These are phyloP conservation scores for Chesias legatella DNA, from an alignment of 2,888 invertebrate species.

Conservation along the genomic window DNA sequence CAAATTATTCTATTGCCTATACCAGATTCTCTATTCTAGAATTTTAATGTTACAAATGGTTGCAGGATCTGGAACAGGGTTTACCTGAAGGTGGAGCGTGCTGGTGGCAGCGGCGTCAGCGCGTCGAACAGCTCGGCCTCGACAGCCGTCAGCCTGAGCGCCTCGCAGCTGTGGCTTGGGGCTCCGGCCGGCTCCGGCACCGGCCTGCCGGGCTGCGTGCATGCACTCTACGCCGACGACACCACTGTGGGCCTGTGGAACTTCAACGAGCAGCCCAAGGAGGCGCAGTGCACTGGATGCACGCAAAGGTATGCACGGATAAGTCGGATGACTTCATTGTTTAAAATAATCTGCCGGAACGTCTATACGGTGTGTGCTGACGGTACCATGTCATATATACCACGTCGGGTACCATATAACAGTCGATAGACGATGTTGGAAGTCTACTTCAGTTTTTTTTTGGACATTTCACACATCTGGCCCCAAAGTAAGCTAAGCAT, in stretches of 20 bases:
- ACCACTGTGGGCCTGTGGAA: slow-evolving; percentile 93
- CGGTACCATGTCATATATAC: too few species aligned
- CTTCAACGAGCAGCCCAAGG: slow-evolving; percentile 84
- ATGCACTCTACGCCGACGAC: slow-evolving; percentile 88
- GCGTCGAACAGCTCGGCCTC: slow-evolving; percentile 47
- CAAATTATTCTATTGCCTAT: too few species aligned
- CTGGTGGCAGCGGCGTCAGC: slow-evolving; percentile 38
- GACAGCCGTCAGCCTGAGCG: slow-evolving; percentile 45
- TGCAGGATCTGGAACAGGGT: slow-evolving; percentile 84
- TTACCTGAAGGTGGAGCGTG: slow-evolving; percentile 82
- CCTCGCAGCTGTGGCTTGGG: slow-evolving; percentile 58
- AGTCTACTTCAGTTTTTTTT: too few species aligned
- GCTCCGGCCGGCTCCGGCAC: slow-evolving; percentile 47
- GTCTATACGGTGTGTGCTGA: too few species aligned
- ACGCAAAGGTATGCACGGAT: slow-evolving; percentile 85
- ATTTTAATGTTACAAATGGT: neutral
- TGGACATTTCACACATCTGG: too few species aligned
- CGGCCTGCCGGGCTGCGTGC: slow-evolving; percentile 87
- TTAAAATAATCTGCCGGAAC: too few species aligned
- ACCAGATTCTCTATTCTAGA: too few species aligned
- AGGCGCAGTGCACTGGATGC: slow-evolving; percentile 87
- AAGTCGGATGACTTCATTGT: too few species aligned
- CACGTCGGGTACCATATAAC: too few species aligned
- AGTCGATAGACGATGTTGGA: too few species aligned
- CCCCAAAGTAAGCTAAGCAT: too few species aligned